Conservation (phyloP, 1,140 invertebrate species). For the Aleiodes sp. region DNA sequence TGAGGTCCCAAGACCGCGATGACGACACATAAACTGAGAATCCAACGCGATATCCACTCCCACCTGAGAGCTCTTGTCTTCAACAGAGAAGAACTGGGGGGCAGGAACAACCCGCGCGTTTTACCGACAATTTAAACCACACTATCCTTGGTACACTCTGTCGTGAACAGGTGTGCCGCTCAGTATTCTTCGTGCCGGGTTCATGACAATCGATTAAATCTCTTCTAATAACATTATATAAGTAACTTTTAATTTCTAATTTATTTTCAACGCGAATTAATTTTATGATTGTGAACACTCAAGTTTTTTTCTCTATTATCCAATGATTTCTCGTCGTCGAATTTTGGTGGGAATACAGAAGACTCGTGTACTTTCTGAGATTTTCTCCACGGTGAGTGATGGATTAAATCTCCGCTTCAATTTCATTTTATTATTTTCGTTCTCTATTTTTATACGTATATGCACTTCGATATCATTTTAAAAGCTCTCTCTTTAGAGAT, state of each 20-base stretch:
- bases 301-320: too few species aligned
- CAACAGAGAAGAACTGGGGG: background rate
- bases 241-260: background rate
- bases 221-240: background rate
- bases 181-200: background rate
- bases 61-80: background rate
- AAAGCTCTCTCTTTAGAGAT: background rate
- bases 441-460: background rate
- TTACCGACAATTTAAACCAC: background rate
- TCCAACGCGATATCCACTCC: background rate
- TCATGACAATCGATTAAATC: background rate
- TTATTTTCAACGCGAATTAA: too few species aligned
- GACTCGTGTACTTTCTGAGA: background rate
- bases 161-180: background rate
- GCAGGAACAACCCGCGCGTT: background rate
- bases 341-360: too few species aligned
- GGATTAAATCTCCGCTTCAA: background rate
- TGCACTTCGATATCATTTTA: background rate
- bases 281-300: too few species aligned
- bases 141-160: background rate
- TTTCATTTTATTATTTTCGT: background rate
- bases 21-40: background rate
- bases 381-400: background rate
- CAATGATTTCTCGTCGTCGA: too few species aligned
- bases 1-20: conserved; percentile 6